Evolutionary conservation across 2,113 vertebrate species (phyloP), one percentile per base, ranked within the genome.

Genomic region (Vireo altiloquus): DNA sequence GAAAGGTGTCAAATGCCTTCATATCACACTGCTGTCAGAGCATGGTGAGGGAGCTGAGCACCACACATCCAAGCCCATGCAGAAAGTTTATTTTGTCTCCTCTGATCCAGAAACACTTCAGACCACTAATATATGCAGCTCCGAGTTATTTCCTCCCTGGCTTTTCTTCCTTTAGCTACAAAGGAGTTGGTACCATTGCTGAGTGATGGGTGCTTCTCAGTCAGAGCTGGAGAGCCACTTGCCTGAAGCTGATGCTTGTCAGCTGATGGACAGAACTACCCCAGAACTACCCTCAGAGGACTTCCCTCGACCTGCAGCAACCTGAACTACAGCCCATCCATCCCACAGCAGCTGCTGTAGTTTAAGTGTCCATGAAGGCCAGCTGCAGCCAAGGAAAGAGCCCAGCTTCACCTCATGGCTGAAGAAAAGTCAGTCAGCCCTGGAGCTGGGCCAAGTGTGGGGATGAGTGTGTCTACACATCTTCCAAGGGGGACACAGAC

Each of bases 1-100:
- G 91, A 66, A 85, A 92, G 81, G 87, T 84, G 87, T 87, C 70
- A 92, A 79, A 95, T 91, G 74, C 91, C 74, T 95, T 87, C 65
- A 72, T 37, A 57, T 95, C 81, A 76, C 63, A 16, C 17, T 87
- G 72, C 56, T 9, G 8, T 52, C 83, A 87, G 49, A 83, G 69
- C 17, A 65, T 6, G 23, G 64, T 3, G 44, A 93, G 16, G 66
- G 54, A 79, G 74, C 57, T 2, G 3, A 82, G 75, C n/a, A 82
- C 72, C 80, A 84, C 49, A 76, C 15, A 68, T 40, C 31, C 54
- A 53, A 50, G 53, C 65, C 82, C 70, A 72, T 8, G n/a, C 19
- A 84, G 31, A 80, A 76, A 54, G 74, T 81, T 90, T 88, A 86
- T 90, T 90, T 76, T 84, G 39, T 63, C 83, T 94, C 44, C 64